Conservation (phyloP, 53 echinoderm and acorn worm species). For the Holothuria leucospilota region DNA sequence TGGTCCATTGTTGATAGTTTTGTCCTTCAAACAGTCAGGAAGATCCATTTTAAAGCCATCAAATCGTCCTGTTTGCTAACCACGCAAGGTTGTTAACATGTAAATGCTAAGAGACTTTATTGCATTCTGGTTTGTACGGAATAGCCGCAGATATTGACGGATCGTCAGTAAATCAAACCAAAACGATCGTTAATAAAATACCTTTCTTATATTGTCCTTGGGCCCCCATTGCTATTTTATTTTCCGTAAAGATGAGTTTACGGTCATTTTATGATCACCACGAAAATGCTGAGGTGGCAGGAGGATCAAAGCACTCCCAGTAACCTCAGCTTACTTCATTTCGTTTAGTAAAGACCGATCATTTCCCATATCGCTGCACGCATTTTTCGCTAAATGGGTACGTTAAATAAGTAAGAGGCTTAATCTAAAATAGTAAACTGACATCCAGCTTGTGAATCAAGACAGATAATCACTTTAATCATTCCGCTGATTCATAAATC, state of each 20-base stretch:
- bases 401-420: too few relatives aligned
- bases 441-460: too few relatives aligned
- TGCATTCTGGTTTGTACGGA: background rate
- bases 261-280: background rate
- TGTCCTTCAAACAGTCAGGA: background rate
- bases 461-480: too few relatives aligned
- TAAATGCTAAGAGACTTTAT: background rate
- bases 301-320: too few relatives aligned
- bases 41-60: background rate
- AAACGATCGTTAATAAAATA: slow-evolving; percentile 5
- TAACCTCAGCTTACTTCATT: too few relatives aligned
- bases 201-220: slow-evolving; percentile 1
- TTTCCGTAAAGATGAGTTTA: slow-evolving; percentile 34
- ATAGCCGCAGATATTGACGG: background rate
- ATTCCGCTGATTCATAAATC: too few relatives aligned
- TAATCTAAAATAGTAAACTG: too few relatives aligned
- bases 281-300: too few relatives aligned
- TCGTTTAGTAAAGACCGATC: too few relatives aligned
- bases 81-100: slow-evolving; percentile 17
- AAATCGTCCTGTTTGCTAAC: slow-evolving; percentile 5
- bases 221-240: slow-evolving; percentile 27
- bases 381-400: too few relatives aligned
- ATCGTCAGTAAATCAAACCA: background rate
- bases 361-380: too few relatives aligned
- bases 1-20: slow-evolving; percentile 9